These are phyloP conservation scores for Melospiza melodia DNA, from an alignment of 2,113 vertebrate genomes.

Conservation along the genomic window DNA sequence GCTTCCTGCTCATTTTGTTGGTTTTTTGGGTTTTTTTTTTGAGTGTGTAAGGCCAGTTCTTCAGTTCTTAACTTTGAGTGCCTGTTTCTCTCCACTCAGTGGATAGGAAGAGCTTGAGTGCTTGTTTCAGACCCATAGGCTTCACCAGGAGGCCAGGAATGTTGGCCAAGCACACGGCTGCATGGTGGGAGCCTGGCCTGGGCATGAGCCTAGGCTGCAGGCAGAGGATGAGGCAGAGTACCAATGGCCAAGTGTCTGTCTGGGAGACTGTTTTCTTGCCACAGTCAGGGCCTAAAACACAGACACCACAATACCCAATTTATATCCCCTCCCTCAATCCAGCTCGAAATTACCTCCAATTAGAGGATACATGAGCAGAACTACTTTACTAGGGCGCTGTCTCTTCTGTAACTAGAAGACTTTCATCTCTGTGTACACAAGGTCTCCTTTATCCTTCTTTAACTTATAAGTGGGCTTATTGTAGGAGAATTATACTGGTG, in stretches of 20 bases:
- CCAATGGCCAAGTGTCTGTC: background rate
- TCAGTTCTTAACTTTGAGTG: background rate
- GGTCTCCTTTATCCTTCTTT: slow-evolving; percentile 14
- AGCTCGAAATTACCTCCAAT: background rate
- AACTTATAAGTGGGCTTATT: background rate
- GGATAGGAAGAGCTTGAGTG: background rate
- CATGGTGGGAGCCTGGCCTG: background rate
- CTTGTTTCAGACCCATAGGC: background rate
- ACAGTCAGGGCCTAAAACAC: background rate
- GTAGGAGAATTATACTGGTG: background rate
- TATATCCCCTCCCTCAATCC: background rate
- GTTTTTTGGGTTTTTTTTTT: background rate
- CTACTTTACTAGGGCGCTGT: background rate
- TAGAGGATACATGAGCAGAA: background rate
- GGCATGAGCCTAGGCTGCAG: background rate
- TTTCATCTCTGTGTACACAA: slow-evolving; percentile 7
- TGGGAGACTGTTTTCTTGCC: background rate
- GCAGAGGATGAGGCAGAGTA: background rate
- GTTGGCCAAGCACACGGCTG: background rate
- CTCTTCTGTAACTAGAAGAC: background rate
- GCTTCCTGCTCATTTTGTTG: background rate
- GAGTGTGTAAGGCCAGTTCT: background rate
- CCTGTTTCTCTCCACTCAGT: background rate
- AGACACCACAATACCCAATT: background rate
- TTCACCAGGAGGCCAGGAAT: background rate